Evolutionary conservation across 2,113 vertebrate genomes (phyloP).

Genomic region (Oenanthe melanoleuca): DNA sequence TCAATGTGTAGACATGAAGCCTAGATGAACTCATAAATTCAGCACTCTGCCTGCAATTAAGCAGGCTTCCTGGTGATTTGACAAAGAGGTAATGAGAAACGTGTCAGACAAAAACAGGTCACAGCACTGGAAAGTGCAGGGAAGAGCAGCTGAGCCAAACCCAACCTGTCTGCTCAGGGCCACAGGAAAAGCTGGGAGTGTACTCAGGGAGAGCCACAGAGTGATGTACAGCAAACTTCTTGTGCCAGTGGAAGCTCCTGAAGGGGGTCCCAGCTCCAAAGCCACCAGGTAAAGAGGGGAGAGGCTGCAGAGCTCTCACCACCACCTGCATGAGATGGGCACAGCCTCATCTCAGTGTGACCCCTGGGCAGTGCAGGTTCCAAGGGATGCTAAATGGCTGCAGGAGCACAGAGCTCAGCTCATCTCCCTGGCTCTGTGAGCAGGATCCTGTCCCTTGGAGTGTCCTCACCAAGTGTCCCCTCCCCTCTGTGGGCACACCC

Average conservation of each 20-base stretch:
- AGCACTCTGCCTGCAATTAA: slow-evolving; percentile 53
- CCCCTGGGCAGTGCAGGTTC: not conserved
- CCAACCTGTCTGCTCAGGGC: not conserved
- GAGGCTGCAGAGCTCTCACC: not conserved
- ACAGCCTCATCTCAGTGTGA: accelerated
- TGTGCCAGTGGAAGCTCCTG: not conserved
- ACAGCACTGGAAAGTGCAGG: not conserved
- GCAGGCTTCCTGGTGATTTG: slow-evolving; percentile 44
- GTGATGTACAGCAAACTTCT: not conserved
- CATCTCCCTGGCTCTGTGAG: not conserved
- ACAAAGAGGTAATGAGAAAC: slow-evolving; percentile 54
- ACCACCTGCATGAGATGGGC: accelerated
- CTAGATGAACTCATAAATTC: slow-evolving; percentile 66
- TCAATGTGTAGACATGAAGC: slow-evolving; percentile 32
- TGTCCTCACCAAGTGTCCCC: not conserved
- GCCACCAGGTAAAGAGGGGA: not conserved
- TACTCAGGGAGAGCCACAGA: not conserved
- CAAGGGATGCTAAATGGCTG: not conserved
- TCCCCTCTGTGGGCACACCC: accelerated
- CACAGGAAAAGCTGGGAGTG: not conserved
- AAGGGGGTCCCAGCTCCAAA: not conserved
- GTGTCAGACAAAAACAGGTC: slow-evolving; percentile 27
- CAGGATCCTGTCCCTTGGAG: not conserved
- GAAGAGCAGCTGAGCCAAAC: not conserved
- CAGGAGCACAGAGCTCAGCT: not conserved